A percentile compares a stretch with the other conserved stretches of the same genome.
These are phyloP conservation scores for Cynopterus sphinx DNA, from an alignment of 2,797 vertebrate genomes.

Conservation along the genomic window DNA sequence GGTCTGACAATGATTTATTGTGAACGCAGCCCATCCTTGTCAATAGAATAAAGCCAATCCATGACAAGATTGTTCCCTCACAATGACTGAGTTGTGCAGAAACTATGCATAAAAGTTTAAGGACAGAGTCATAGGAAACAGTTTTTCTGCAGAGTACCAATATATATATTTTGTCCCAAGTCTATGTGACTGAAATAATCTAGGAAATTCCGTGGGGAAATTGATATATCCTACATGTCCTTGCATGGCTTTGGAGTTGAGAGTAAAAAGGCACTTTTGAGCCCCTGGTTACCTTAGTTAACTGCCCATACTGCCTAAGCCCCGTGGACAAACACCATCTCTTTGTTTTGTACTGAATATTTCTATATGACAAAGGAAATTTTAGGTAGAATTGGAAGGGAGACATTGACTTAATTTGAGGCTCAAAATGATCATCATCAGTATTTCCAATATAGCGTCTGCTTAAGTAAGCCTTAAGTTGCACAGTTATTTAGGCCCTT, in stretches of 20 bases:
- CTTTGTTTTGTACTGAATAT: not conserved
- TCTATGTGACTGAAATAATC: not conserved
- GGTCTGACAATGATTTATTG: conserved; percentile 30
- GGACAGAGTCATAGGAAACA: conserved; percentile 16
- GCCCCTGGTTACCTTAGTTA: not conserved
- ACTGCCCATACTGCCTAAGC: not conserved
- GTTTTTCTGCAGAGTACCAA: not conserved
- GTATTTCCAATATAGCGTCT: not conserved
- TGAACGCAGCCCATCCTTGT: conserved; percentile 43
- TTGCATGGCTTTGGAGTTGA: not conserved
- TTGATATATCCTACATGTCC: not conserved
- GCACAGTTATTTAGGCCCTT: not conserved
- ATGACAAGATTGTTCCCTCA: not conserved
- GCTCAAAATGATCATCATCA: not conserved
- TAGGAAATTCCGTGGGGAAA: not conserved
- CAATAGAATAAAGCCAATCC: not conserved
- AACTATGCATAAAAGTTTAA: conserved; percentile 34
- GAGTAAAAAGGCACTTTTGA: not conserved
- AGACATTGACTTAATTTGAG: not conserved
- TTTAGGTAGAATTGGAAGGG: not conserved
- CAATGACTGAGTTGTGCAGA: conserved; percentile 43
- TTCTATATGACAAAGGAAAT: not conserved
- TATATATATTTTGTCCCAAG: not conserved
- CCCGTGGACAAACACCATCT: not conserved
- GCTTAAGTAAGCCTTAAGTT: not conserved